phyloP scores from a whole-genome alignment of 1,140 invertebrate species.

The Brevipalpus yothersi region DNA sequence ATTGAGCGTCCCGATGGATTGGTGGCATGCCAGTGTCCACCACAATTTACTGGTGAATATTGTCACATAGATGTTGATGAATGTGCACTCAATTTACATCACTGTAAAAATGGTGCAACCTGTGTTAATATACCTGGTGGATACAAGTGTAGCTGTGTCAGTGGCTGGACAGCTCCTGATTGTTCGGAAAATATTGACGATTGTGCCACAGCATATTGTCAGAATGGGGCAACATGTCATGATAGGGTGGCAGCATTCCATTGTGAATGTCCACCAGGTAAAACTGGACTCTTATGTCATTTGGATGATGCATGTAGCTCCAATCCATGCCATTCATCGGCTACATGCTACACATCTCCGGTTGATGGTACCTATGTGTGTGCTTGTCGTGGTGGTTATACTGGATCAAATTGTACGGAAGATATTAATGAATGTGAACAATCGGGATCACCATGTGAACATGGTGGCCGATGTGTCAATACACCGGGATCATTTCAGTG shows the following conservation, averaged over 20 bases:
- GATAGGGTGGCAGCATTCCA: conserved; percentile 80
- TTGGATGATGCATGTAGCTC: conserved; percentile 84
- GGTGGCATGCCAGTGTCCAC: conserved; percentile 58
- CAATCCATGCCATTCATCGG: conserved; percentile 80
- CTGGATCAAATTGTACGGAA: conserved; percentile 66
- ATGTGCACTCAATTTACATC: background rate
- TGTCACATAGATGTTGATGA: conserved; percentile 26
- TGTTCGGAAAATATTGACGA: conserved; percentile 83
- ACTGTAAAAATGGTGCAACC: conserved; percentile 50
- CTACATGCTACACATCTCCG: conserved; percentile 81
- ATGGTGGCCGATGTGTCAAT: conserved; percentile 47
- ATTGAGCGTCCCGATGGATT: conserved; percentile 36
- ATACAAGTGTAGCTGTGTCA: conserved; percentile 86
- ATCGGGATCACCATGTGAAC: conserved; percentile 26
- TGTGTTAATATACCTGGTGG: conserved; percentile 70
- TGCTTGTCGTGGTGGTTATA: conserved; percentile 70
- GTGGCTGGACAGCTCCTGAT: conserved; percentile 72
- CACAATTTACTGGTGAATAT: conserved; percentile 52
- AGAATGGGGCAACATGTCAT: conserved; percentile 87
- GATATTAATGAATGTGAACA: conserved; percentile 90
- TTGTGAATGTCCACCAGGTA: conserved; percentile 80
- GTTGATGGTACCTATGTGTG: conserved; percentile 84
- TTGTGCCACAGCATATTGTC: conserved; percentile 62
- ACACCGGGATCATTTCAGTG: conserved; percentile 76
- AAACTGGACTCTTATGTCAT: conserved; percentile 77